Evolutionary conservation across 2,113 vertebrate species (phyloP), one percentile per base, ranked within the genome.

Genomic region (Xenopus laevis): DNA sequence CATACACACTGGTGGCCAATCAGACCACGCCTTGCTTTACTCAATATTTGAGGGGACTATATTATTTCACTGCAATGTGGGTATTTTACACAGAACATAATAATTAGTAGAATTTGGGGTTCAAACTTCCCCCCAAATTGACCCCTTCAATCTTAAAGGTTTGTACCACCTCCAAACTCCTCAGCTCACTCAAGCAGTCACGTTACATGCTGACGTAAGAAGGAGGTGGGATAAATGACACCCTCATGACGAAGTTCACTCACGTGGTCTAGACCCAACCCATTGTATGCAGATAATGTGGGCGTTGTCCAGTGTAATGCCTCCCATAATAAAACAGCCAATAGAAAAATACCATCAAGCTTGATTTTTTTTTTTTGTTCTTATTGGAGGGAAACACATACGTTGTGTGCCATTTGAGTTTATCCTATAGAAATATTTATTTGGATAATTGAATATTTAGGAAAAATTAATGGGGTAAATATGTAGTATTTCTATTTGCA

Each of bases 321-420:
- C 74, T 18, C 74, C 74, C 74, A 55, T 16, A 16, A 17, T 13
- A 9, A 45, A n/a, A 13, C 17, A 70, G 60, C 74, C 74, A 77
- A 77, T 77, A 77, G 60, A 10, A 57, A 70, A 57, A 64, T 46
- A 21, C 23, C 33, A 44, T 53, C 27, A 5, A 65, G 15, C 33
- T 13, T 46, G 16, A 12, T 70, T 57, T 53, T 64, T 55, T 27
- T 27, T 13, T 69, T 44, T 53, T n/a, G 5, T 44, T 9, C 57
- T 47, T 33, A 63, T 76, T 69, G 66, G 66, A 69, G 66, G 66
- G 74, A 69, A 76, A 23, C 65, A 75, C 21, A 57, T 13, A 27
- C 23, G 23, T 27, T 17, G 12, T 2, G 46, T 47, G 30, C 17
- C 18, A 66, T 20, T 57, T 68, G 12, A 13, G 12, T 46, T 12